These are phyloP conservation scores for Urophycis tenuis DNA, from an alignment of 2,797 vertebrate genomes.

Conservation along the genomic window DNA sequence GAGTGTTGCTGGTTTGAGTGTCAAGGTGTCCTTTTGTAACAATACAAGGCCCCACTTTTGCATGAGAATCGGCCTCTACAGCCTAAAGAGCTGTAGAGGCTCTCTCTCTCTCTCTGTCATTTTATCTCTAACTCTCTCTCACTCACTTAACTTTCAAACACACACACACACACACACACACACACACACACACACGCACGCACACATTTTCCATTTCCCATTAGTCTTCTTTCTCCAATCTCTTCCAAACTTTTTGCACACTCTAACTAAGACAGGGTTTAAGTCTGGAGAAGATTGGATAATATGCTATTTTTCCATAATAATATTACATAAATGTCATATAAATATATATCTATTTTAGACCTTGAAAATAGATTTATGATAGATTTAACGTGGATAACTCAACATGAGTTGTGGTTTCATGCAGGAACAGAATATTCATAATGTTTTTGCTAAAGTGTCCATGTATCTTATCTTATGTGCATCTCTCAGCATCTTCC, in stretches of 20 bases:
- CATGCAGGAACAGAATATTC: too few species aligned
- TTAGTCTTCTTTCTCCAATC: conserved; percentile 13
- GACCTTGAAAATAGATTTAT: too few species aligned
- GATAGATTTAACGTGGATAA: too few species aligned
- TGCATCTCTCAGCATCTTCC: too few species aligned
- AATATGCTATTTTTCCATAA: too few species aligned
- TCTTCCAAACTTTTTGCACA: background rate
- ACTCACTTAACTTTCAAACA: background rate
- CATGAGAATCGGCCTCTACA: background rate
- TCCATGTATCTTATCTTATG: too few species aligned
- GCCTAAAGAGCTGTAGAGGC: background rate
- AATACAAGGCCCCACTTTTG: background rate
- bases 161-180: conserved; percentile 13
- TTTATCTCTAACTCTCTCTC: background rate
- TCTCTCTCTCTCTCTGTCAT: background rate
- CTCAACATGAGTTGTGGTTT: too few species aligned
- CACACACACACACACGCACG: too few species aligned
- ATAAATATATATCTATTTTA: background rate
- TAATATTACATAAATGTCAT: too few species aligned
- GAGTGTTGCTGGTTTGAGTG: background rate
- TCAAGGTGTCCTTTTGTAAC: background rate
- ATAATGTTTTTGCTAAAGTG: too few species aligned
- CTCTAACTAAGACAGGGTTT: too few species aligned
- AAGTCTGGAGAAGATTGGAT: background rate
- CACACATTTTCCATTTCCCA: too few species aligned